Conservation (phyloP, 2,888 invertebrate genomes). For the Crioceris asparagi region DNA sequence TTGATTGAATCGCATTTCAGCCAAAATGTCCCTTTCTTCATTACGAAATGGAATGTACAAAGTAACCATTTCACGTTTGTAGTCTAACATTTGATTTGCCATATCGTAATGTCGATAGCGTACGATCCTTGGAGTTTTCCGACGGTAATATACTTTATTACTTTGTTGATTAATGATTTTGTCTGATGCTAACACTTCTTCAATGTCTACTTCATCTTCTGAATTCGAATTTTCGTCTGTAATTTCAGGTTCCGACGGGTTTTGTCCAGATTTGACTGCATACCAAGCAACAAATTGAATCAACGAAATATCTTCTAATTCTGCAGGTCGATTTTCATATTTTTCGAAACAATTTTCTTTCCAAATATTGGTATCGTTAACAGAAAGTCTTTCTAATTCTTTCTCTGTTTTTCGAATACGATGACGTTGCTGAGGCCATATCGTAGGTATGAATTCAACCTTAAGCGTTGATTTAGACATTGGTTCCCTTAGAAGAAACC, state of each 20-base stretch:
- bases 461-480: conserved; percentile 31
- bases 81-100: conserved; percentile 25
- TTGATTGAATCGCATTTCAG: conserved; percentile 26
- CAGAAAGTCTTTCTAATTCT: conserved; percentile 28
- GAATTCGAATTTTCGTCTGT: conserved; percentile 1
- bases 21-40: conserved; percentile 32
- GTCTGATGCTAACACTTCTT: conserved; percentile 6
- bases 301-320: conserved; percentile 28
- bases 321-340: conserved; percentile 33
- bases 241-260: background rate
- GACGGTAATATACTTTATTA: background rate
- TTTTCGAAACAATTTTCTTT: conserved; percentile 35
- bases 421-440: conserved; percentile 33
- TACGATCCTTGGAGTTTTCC: conserved; percentile 21
- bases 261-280: background rate
- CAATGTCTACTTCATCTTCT: conserved; percentile 15
- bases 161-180: background rate
- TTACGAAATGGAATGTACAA: conserved; percentile 26
- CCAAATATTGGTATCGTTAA: conserved; percentile 34
- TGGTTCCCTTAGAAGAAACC: conserved; percentile 35
- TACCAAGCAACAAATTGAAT: conserved; percentile 34
- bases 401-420: conserved; percentile 27
- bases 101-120: conserved; percentile 33
- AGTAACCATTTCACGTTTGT: conserved; percentile 31
- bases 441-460: conserved; percentile 31